phyloP scores from a whole-genome alignment of 2,888 invertebrate genomes.

The Epinotia nisella region DNA sequence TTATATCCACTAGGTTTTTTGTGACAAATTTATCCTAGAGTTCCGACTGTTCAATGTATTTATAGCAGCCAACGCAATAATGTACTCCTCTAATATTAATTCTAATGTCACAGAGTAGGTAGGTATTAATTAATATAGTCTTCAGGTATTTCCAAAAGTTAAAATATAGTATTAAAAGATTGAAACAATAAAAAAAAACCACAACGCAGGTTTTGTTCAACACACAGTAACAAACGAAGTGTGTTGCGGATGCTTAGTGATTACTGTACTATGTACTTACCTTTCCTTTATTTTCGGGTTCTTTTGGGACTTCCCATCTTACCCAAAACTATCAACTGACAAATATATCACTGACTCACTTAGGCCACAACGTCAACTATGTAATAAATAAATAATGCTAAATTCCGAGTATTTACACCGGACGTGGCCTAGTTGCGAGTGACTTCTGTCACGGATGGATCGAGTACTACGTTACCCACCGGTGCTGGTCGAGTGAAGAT shows the following conservation, averaged over 20 bases:
- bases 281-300: too few species aligned
- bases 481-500: conserved; percentile 15
- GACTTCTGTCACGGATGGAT: conserved; percentile 34
- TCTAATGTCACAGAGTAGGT: too few species aligned
- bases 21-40: conserved; percentile 32
- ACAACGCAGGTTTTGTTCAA: too few species aligned
- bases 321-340: conserved; percentile 1
- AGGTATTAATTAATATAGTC: too few species aligned
- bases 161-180: too few species aligned
- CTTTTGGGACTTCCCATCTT: conserved; percentile 11
- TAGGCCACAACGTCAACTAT: not conserved
- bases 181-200: too few species aligned
- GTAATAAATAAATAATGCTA: not conserved
- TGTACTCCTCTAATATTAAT: not conserved
- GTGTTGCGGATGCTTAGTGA: too few species aligned
- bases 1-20: conserved; percentile 52
- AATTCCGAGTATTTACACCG: conserved; percentile 37
- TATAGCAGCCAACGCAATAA: conserved; percentile 1
- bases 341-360: conserved; percentile 11
- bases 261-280: too few species aligned
- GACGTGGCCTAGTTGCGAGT: conserved; percentile 52
- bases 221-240: too few species aligned
- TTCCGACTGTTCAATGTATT: conserved; percentile 24
- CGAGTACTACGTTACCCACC: conserved; percentile 6
- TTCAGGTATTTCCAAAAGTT: too few species aligned